Evolutionary conservation across 2,113 vertebrate genomes (phyloP).

Genomic region (Tonatia bakeri): DNA sequence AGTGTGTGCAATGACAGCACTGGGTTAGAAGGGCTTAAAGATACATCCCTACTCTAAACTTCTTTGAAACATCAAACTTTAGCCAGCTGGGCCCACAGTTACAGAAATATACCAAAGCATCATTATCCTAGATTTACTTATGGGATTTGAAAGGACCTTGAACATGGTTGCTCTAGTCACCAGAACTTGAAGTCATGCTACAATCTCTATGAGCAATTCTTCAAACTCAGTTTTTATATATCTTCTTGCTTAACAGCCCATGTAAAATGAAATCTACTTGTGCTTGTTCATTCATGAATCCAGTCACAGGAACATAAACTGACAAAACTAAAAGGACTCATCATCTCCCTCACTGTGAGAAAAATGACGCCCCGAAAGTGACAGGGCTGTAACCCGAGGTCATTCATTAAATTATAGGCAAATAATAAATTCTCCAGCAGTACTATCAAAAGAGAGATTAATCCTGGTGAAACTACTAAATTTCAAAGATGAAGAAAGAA

Average conservation of each 20-base stretch:
- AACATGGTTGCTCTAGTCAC: not conserved
- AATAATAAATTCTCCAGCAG: constrained; percentile 16
- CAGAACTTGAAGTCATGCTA: not conserved
- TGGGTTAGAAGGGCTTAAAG: not conserved
- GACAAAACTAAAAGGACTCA: not conserved
- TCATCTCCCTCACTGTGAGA: not conserved
- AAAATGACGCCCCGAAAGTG: not conserved
- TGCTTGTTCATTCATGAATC: not conserved
- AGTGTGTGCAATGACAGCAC: not conserved
- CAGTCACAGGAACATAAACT: not conserved
- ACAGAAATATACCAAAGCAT: not conserved
- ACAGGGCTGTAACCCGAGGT: not conserved
- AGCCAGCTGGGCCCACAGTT: not conserved
- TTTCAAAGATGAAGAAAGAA: not conserved
- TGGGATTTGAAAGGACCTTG: not conserved
- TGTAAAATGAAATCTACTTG: not conserved
- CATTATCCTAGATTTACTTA: not conserved
- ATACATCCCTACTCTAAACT: not conserved
- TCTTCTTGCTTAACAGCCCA: not conserved
- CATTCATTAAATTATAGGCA: not conserved
- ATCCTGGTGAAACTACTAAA: not conserved
- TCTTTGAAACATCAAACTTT: not conserved
- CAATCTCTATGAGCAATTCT: not conserved
- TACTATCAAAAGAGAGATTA: not conserved
- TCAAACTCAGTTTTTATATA: not conserved